Conservation (phyloP, 1,140 invertebrate species). For the Papilio polyxenes region DNA sequence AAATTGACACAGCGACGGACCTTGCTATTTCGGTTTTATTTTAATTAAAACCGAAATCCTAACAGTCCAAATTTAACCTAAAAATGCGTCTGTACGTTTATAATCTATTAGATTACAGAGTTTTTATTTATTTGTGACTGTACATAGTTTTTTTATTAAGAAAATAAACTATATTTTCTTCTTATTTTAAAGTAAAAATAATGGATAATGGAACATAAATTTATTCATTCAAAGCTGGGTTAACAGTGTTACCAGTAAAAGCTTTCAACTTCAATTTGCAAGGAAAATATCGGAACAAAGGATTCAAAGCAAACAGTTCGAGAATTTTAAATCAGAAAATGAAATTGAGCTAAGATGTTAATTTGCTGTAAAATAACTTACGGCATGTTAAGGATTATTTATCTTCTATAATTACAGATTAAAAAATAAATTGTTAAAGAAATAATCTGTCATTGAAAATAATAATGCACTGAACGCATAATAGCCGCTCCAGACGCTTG, state of each 20-base stretch:
- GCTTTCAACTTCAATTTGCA: not conserved
- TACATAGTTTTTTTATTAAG: not conserved
- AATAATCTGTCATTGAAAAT: no score
- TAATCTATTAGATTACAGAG: no score
- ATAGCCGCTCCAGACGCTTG: no score
- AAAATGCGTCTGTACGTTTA: no score
- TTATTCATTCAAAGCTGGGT: not conserved
- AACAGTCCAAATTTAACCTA: not conserved
- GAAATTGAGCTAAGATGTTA: not conserved
- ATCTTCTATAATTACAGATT: no score
- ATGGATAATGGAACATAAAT: not conserved
- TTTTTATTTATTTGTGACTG: no score
- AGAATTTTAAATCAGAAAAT: not conserved
- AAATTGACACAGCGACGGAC: not conserved
- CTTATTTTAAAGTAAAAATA: not conserved
- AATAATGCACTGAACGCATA: no score
- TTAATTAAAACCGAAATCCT: not conserved
- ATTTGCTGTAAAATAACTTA: no score
- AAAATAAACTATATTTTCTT: no score
- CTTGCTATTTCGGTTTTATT: not conserved
- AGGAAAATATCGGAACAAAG: not conserved
- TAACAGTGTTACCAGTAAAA: not conserved
- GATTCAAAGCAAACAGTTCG: not conserved
- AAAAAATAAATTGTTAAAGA: no score
- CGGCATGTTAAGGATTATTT: no score